These are phyloP conservation scores for Protomyctophum bolini DNA, from an alignment of 2,113 vertebrate genomes.

Conservation along the genomic window DNA sequence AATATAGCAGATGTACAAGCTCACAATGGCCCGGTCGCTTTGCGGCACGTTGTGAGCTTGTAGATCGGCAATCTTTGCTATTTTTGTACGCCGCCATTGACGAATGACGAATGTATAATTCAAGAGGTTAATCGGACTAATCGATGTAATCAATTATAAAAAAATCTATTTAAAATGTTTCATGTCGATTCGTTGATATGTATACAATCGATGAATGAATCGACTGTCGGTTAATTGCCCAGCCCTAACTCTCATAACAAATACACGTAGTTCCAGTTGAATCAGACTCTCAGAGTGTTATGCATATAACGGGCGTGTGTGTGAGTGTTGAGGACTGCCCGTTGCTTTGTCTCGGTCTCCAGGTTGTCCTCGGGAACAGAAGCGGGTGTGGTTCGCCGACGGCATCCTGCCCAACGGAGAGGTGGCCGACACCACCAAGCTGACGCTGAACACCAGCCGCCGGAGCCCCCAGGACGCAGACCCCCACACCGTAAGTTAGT, in stretches of 20 bases:
- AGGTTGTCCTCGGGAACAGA: slow-evolving; percentile 88
- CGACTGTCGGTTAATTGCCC: background rate
- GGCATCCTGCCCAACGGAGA: slow-evolving; percentile 94
- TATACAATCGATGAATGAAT: background rate
- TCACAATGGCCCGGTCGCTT: too few species aligned
- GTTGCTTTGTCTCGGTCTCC: background rate
- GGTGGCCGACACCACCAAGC: slow-evolving; percentile 87
- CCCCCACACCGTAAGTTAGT: slow-evolving; percentile 53
- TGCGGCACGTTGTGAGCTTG: too few species aligned
- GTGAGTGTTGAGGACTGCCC: background rate
- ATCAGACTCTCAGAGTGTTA: background rate
- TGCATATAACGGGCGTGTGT: background rate
- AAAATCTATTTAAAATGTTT: too few species aligned
- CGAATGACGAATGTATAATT: too few species aligned
- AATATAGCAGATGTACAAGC: too few species aligned
- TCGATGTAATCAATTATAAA: too few species aligned
- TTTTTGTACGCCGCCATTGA: too few species aligned
- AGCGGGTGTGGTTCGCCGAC: slow-evolving; percentile 95
- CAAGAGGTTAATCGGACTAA: too few species aligned
- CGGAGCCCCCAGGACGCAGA: slow-evolving; percentile 81
- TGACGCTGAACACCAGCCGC: slow-evolving; percentile 78
- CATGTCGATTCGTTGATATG: background rate
- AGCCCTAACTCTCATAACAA: background rate
- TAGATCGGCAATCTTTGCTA: too few species aligned
- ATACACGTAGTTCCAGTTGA: background rate